Conservation (phyloP, 2,797 vertebrate genomes). For the Sebastes umbrosus region DNA sequence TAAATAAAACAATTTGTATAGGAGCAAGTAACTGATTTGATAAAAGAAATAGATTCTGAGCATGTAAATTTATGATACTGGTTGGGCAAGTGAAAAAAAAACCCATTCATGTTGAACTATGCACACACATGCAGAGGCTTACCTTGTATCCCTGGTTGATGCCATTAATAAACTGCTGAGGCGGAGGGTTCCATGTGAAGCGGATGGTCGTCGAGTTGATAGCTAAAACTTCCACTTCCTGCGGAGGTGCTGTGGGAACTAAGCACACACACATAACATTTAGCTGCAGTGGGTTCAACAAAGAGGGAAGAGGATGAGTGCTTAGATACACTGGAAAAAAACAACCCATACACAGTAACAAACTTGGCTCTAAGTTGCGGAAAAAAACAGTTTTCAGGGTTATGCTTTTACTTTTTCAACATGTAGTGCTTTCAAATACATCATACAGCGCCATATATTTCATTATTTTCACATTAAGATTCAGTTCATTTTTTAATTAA, state of each 20-base stretch:
- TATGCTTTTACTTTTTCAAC: background rate
- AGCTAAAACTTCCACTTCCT: conserved; percentile 88
- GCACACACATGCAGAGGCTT: conserved; percentile 37
- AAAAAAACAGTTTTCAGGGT: conserved; percentile 1
- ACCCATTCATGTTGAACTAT: too few relatives aligned
- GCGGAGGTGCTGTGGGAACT: conserved; percentile 96
- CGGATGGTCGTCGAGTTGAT: conserved; percentile 92
- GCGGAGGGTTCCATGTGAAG: conserved; percentile 93
- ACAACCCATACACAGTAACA: background rate
- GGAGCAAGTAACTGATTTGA: too few relatives aligned
- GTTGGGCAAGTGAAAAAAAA: too few relatives aligned
- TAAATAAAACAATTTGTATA: too few relatives aligned
- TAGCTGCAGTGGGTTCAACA: conserved; percentile 2
- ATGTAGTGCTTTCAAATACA: conserved; percentile 12
- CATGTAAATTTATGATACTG: too few relatives aligned
- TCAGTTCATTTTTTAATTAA: conserved; percentile 42
- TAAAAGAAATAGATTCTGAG: too few relatives aligned
- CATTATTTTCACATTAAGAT: conserved; percentile 41
- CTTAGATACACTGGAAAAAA: background rate
- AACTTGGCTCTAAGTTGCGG: background rate
- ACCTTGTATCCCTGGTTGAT: conserved; percentile 99
- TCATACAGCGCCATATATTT: conserved; percentile 20
- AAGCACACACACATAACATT: conserved; percentile 26
- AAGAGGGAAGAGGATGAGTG: conserved; percentile 6
- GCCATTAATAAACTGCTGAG: conserved; percentile 96